Percentiles rank a stretch among this genome's conserved stretches.
Evolutionary conservation across 2,113 vertebrate species (phyloP).

Genomic region (Orycteropus afer): DNA sequence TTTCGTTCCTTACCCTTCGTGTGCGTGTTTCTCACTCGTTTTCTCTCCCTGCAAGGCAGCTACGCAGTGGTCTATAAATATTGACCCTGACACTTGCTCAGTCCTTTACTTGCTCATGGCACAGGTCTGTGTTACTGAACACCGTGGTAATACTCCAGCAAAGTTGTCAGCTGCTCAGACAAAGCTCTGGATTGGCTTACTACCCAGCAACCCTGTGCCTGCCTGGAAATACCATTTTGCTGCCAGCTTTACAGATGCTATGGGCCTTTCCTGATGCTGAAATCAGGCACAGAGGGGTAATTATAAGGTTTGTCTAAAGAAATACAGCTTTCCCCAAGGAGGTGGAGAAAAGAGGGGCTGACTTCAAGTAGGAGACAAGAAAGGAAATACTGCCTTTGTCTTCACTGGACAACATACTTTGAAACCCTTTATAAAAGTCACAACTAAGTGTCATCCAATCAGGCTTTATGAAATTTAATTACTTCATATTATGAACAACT

Average conservation of each 20-base stretch:
- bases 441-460: constrained; percentile 36
- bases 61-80: constrained; percentile 88
- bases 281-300: constrained; percentile 77
- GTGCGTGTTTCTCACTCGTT: not conserved
- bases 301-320: constrained; percentile 67
- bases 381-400: constrained; percentile 54
- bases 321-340: constrained; percentile 67
- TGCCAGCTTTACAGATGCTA: constrained; percentile 87
- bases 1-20: constrained; percentile 48
- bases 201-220: constrained; percentile 80
- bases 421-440: not conserved
- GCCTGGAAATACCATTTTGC: constrained; percentile 86
- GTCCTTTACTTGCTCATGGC: constrained; percentile 80
- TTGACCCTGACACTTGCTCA: constrained; percentile 85
- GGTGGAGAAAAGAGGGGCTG: constrained; percentile 50
- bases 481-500: not conserved
- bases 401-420: constrained; percentile 30
- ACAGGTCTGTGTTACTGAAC: constrained; percentile 87
- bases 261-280: constrained; percentile 76
- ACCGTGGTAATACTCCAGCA: constrained; percentile 75
- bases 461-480: constrained; percentile 57
- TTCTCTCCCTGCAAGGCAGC: constrained; percentile 71
- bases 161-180: constrained; percentile 89
- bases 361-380: not conserved
- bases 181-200: constrained; percentile 83